Evolutionary conservation across 2,113 vertebrate genomes (phyloP).

Genomic region (Oncorhynchus tshawytscha): DNA sequence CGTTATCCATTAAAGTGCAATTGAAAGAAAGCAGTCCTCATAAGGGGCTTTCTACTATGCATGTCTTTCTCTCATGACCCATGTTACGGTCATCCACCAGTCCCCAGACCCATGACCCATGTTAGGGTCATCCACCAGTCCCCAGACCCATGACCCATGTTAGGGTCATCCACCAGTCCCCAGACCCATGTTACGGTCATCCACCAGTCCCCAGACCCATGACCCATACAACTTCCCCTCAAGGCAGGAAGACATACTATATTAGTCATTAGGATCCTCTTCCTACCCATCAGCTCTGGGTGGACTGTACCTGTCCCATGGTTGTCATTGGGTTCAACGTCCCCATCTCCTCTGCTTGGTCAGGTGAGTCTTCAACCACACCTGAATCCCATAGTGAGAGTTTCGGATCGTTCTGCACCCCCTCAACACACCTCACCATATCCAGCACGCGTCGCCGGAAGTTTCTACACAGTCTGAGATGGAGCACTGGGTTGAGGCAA

Average conservation of each 20-base stretch:
- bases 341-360: slow-evolving; percentile 17
- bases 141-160: slow-evolving; percentile 77
- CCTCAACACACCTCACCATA: slow-evolving; percentile 35
- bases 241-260: not conserved
- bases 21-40: too few species aligned
- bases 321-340: slow-evolving; percentile 17
- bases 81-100: slow-evolving; percentile 48
- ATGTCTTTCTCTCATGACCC: slow-evolving; percentile 37
- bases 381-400: slow-evolving; percentile 57
- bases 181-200: slow-evolving; percentile 68
- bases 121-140: slow-evolving; percentile 54
- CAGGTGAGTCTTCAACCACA: slow-evolving; percentile 11
- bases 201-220: slow-evolving; percentile 65
- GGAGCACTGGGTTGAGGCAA: slow-evolving; percentile 82
- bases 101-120: too few species aligned
- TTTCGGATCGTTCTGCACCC: not conserved
- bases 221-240: slow-evolving; percentile 57
- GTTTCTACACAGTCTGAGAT: slow-evolving; percentile 71
- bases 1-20: too few species aligned
- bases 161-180: slow-evolving; percentile 39
- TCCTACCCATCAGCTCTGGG: slow-evolving; percentile 11
- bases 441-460: slow-evolving; percentile 67
- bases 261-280: slow-evolving; percentile 12
- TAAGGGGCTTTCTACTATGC: too few species aligned
- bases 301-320: not conserved